Evolutionary conservation across 35 echinoderm and acorn worm genomes (phyloP), one percentile per base, ranked within the genome.

Genomic region (Eucidaris tribuloides): DNA sequence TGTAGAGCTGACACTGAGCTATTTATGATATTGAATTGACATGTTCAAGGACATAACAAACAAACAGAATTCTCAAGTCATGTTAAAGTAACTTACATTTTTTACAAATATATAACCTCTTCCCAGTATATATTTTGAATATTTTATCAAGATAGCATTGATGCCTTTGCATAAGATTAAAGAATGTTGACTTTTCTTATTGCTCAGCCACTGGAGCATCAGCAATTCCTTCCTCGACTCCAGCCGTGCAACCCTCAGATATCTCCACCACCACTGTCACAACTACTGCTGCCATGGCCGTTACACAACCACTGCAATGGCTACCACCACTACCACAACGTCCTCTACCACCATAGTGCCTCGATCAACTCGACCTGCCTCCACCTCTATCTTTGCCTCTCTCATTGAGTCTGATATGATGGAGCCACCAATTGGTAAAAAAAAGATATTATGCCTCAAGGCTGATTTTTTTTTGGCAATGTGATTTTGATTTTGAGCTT

Each of bases 341-440:
- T 45, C 74, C 42, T 70, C 60, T 59, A 65, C 62, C 4, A 32
- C 41, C 17, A 41, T 29, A 58, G 80, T 40, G 15, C 55, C 5
- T 65, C 62, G 19, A 20, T 79, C 25, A 62, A 82, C 46, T 24
- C 57, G 52, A 7, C 38, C 41, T 40, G 36, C 57, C 29, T 86
- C 89, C 72, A 87, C 84, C 55, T 88, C 84, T 22, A 74, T 74
- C 68, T 74, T 74, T 44, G 68, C 68, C n/a, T 74, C 68, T 15
- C 68, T 74, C 68, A 44, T 41, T 22, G 68, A 74, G 20, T 74
- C 68, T 15, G 68, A 74, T n/a, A 38, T 44, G 68, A 74, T 74
- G 68, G 68, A 38, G 25, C 35, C 37, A 41, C 68, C 68, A 33
- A 35, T 74, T 42, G n/a, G 68, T 74, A 74, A 74, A 40, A 38